These are phyloP conservation scores for Gadus chalcogrammus DNA, from an alignment of 2,113 vertebrate genomes.

Conservation along the genomic window DNA sequence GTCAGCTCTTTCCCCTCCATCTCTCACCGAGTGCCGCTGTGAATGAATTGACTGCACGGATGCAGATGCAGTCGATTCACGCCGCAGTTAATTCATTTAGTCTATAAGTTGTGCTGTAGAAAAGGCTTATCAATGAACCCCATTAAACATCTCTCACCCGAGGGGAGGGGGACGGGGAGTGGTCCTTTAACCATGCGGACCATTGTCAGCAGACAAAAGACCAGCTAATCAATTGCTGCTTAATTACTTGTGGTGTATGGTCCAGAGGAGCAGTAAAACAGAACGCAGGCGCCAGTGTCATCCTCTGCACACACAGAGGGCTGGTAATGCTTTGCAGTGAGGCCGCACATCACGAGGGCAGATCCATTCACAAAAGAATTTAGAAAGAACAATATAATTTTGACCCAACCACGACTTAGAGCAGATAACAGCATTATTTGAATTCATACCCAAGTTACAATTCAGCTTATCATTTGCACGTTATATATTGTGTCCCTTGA, in stretches of 20 bases:
- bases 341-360: conserved; percentile 26
- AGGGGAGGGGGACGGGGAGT: conserved; percentile 5
- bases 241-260: conserved; percentile 60
- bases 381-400: conserved; percentile 48
- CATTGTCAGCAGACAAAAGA: conserved; percentile 56
- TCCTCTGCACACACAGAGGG: conserved; percentile 35
- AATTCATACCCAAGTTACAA: conserved; percentile 56
- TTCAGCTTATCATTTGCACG: conserved; percentile 51
- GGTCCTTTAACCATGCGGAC: conserved; percentile 56
- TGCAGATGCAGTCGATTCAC: conserved; percentile 29
- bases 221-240: conserved; percentile 59
- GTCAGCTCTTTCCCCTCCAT: too few species aligned
- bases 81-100: conserved; percentile 8
- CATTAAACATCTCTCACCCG: conserved; percentile 56
- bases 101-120: conserved; percentile 42
- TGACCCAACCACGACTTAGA: conserved; percentile 39
- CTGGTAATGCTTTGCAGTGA: conserved; percentile 41
- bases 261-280: conserved; percentile 62
- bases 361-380: conserved; percentile 44
- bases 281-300: conserved; percentile 45
- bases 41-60: conserved; percentile 45
- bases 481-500: conserved; percentile 50
- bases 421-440: conserved; percentile 63
- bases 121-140: conserved; percentile 35
- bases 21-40: not conserved